phyloP scores from a whole-genome alignment of 1,140 invertebrate genomes.

The Stenopsyche tienmushanensis region DNA sequence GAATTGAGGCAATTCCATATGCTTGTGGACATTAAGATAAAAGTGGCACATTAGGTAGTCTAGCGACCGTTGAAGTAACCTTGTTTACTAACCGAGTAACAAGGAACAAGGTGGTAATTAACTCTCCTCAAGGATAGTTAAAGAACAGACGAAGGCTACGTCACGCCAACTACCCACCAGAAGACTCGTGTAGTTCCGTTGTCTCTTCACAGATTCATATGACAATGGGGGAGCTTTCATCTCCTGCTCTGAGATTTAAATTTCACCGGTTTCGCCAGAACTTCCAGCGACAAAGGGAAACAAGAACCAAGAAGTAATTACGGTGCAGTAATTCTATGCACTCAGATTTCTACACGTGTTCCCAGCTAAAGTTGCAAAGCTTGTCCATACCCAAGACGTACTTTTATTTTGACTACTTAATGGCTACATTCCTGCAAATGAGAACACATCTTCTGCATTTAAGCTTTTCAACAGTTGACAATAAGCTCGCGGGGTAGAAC shows the following conservation, averaged over 20 bases:
- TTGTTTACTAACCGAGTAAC: conserved; percentile 17
- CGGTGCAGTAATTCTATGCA: background rate
- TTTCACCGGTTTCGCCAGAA: background rate
- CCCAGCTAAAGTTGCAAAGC: background rate
- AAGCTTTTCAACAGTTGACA: no score
- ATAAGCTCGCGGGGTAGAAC: no score
- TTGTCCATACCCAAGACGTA: background rate
- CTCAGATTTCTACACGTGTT: background rate
- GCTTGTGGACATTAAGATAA: background rate
- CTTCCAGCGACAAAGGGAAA: background rate
- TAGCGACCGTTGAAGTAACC: background rate
- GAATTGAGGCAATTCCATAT: background rate
- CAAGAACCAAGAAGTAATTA: background rate
- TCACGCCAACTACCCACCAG: no score
- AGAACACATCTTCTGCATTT: background rate
- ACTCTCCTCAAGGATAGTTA: background rate
- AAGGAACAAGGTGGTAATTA: conserved; percentile 16
- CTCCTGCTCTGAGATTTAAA: conserved; percentile 9
- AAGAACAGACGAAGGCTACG: background rate
- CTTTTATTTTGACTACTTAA: background rate
- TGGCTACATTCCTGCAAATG: background rate
- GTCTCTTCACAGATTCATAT: no score
- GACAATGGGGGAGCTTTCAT: background rate
- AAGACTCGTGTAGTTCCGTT: no score
- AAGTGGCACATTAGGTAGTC: background rate